A percentile compares a stretch with the other conserved stretches of the same genome.
phyloP scores from a whole-genome alignment of 2,888 invertebrate genomes.

The Tortricodes alternella region DNA sequence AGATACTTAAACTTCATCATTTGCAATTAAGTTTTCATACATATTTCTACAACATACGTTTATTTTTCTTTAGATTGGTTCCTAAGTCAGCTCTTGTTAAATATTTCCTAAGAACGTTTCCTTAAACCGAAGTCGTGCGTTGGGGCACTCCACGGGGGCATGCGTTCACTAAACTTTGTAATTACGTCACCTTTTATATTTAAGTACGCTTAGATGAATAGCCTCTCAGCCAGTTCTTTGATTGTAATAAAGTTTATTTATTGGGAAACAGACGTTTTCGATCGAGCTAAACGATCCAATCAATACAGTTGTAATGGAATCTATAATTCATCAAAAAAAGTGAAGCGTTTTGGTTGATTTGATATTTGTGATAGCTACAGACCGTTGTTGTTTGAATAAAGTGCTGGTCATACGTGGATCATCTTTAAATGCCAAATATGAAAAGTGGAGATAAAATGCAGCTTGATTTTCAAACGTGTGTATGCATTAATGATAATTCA shows the following conservation, averaged over 20 bases:
- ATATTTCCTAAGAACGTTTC: constrained; percentile 8
- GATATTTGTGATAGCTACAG: not conserved
- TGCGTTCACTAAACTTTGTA: constrained; percentile 78
- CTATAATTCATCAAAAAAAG: not conserved
- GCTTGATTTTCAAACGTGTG: no score
- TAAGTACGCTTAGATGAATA: constrained; percentile 64
- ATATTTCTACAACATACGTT: not conserved
- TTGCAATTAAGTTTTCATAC: not conserved
- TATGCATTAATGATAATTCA: no score
- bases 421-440: no score
- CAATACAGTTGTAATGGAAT: constrained; percentile 6
- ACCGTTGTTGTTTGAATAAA: not conserved
- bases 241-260: constrained; percentile 47
- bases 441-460: no score
- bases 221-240: constrained; percentile 60
- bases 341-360: not conserved
- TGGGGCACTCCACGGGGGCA: constrained; percentile 18
- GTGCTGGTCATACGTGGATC: no score
- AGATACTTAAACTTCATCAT: no score
- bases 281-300: constrained; percentile 11
- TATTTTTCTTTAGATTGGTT: no score
- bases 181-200: constrained; percentile 72
- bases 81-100: not conserved
- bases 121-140: constrained; percentile 11
- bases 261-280: constrained; percentile 11